These are phyloP conservation scores for Pungitius pungitius DNA, from an alignment of 2,113 vertebrate genomes.

Conservation along the genomic window DNA sequence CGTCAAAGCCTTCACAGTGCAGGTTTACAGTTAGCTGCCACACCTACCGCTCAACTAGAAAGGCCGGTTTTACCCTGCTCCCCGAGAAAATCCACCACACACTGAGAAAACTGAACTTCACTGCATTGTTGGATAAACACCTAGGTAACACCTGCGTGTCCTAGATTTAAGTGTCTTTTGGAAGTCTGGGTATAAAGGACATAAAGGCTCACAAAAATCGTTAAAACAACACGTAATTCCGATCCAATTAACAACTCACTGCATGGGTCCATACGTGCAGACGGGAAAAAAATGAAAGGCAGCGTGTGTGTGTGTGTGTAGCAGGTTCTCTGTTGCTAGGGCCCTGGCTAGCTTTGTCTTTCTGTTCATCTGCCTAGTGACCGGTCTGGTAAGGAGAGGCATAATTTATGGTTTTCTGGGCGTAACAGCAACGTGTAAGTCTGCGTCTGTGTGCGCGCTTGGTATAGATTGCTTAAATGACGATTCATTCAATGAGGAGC, in stretches of 20 bases:
- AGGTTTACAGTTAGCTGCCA: slow-evolving; percentile 63
- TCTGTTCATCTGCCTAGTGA: slow-evolving; percentile 72
- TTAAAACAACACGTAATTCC: slow-evolving; percentile 13
- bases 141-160: slow-evolving; percentile 14
- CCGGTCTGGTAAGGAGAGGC: slow-evolving; percentile 56
- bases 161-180: slow-evolving; percentile 1
- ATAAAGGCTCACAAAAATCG: background rate
- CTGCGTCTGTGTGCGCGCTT: background rate
- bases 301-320: slow-evolving; percentile 9
- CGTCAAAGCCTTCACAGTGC: slow-evolving; percentile 60
- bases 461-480: slow-evolving; percentile 35
- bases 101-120: slow-evolving; percentile 34
- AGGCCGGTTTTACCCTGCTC: slow-evolving; percentile 71
- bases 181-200: slow-evolving; percentile 1
- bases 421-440: slow-evolving; percentile 37
- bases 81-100: slow-evolving; percentile 24
- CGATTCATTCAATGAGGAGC: slow-evolving; percentile 44
- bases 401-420: slow-evolving; percentile 72
- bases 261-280: background rate
- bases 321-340: slow-evolving; percentile 71
- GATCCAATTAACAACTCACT: slow-evolving; percentile 23
- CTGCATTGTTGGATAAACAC: slow-evolving; percentile 35
- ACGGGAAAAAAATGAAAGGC: slow-evolving; percentile 1
- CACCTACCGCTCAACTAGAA: slow-evolving; percentile 78
- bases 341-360: slow-evolving; percentile 59